Evolutionary conservation across 2,113 vertebrate genomes (phyloP).

Genomic region (Dipodomys stephensi): DNA sequence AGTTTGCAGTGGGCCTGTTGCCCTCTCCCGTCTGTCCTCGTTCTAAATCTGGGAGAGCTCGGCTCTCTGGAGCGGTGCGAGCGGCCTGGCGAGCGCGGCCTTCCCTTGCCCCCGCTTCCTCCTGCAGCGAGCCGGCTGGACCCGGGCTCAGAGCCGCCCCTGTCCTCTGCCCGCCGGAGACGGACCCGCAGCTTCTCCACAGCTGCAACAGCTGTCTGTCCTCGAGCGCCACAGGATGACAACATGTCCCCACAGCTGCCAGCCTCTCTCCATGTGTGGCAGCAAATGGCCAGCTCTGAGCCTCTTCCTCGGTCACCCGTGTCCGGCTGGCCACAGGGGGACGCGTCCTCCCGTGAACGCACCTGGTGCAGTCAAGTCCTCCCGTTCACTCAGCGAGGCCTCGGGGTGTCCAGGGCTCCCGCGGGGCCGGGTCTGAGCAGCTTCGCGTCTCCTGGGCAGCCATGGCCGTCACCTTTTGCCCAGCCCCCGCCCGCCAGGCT

Average conservation of each 20-base stretch:
- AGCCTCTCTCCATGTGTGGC: neutral
- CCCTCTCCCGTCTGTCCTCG: too few relatives aligned
- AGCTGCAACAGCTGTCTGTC: constrained; percentile 75
- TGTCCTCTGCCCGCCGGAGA: constrained; percentile 38
- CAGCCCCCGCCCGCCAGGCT: too few relatives aligned
- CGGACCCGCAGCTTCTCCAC: constrained; percentile 68
- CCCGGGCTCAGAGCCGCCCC: neutral
- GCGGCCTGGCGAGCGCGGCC: too few relatives aligned
- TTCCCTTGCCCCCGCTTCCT: too few relatives aligned
- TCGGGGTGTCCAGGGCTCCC: too few relatives aligned
- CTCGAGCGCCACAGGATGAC: constrained; percentile 54
- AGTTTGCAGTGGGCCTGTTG: too few relatives aligned
- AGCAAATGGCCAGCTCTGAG: neutral
- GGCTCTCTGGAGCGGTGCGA: neutral
- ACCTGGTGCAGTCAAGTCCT: neutral
- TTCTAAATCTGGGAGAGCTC: neutral
- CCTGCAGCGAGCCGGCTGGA: fast-evolving
- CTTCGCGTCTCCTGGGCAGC: too few relatives aligned
- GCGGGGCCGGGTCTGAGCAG: too few relatives aligned
- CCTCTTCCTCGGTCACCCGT: fast-evolving
- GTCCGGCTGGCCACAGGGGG: neutral
- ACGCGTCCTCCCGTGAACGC: fast-evolving
- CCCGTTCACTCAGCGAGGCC: too few relatives aligned
- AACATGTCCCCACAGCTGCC: constrained; percentile 82
- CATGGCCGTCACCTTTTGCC: too few relatives aligned